Conservation (phyloP, 2,797 vertebrate species). For the Pogonophryne albipinna region DNA sequence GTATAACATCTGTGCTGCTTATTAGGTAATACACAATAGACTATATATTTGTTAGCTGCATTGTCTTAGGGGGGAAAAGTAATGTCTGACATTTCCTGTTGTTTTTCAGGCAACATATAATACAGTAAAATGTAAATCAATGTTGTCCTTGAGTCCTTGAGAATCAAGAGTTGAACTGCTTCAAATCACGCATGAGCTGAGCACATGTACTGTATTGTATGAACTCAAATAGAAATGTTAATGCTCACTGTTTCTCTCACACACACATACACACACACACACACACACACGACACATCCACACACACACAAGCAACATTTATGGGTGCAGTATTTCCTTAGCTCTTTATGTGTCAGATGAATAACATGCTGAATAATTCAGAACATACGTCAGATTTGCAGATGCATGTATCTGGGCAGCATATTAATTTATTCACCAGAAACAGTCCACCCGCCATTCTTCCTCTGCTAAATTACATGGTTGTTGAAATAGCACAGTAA, state of each 20-base stretch:
- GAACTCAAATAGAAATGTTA: slow-evolving; percentile 3
- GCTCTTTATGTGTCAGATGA: slow-evolving; percentile 13
- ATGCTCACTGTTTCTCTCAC: neutral
- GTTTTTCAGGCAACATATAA: neutral
- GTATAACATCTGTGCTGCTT: neutral
- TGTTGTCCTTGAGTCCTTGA: neutral
- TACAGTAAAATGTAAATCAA: neutral
- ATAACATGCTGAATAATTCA: slow-evolving; percentile 31
- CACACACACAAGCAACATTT: neutral
- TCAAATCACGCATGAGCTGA: neutral
- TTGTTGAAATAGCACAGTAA: neutral
- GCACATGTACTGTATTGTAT: neutral
- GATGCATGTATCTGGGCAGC: neutral
- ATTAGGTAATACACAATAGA: slow-evolving; percentile 3
- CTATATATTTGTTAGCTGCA: neutral
- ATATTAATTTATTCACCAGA: neutral
- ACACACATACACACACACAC: too few species aligned
- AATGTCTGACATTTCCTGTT: neutral
- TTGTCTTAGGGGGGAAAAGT: slow-evolving; percentile 2
- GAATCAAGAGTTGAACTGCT: slow-evolving; percentile 5
- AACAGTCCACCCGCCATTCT: neutral
- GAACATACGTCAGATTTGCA: slow-evolving; percentile 20
- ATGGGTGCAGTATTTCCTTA: neutral
- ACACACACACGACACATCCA: too few species aligned
- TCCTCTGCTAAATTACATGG: slow-evolving; percentile 8